phyloP scores from a whole-genome alignment of 2,113 vertebrate genomes.

The Uria lomvia region DNA sequence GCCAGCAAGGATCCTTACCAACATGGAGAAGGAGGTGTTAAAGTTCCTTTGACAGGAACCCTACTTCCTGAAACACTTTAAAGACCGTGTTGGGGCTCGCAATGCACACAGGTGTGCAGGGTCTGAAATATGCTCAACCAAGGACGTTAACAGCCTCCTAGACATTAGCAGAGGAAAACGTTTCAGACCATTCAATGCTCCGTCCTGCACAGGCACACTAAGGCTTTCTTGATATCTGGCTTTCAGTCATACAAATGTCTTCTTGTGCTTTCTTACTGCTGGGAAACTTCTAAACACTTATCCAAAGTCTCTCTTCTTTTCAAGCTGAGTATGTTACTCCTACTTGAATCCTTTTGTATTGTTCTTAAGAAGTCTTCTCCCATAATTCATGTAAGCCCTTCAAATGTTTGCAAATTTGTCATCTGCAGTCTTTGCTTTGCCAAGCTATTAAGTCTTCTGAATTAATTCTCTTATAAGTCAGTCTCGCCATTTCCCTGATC shows the following conservation, averaged over 20 bases:
- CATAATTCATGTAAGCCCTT: slow-evolving; percentile 31
- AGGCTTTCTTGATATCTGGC: neutral
- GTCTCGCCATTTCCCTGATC: neutral
- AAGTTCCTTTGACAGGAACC: neutral
- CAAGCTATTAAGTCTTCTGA: slow-evolving; percentile 12
- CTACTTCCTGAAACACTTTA: neutral
- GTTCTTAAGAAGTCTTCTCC: neutral
- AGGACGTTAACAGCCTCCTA: neutral
- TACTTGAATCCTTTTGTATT: neutral
- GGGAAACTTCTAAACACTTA: neutral
- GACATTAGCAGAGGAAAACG: neutral
- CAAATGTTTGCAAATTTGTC: slow-evolving; percentile 53
- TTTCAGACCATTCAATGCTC: neutral
- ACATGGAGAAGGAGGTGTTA: neutral
- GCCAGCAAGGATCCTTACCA: neutral
- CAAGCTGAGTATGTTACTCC: neutral
- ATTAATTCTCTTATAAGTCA: slow-evolving; percentile 18
- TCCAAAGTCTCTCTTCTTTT: slow-evolving; percentile 1
- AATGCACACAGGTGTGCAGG: neutral
- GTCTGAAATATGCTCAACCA: neutral
- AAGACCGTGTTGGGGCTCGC: neutral
- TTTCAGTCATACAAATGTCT: neutral
- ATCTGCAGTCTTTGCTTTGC: slow-evolving; percentile 16
- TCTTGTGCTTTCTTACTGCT: neutral
- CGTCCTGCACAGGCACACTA: neutral